Percentiles rank a stretch among this genome's conserved stretches.
These are phyloP conservation scores for Procambarus virginalis DNA, from an alignment of 1,140 invertebrate species.

Conservation along the genomic window DNA sequence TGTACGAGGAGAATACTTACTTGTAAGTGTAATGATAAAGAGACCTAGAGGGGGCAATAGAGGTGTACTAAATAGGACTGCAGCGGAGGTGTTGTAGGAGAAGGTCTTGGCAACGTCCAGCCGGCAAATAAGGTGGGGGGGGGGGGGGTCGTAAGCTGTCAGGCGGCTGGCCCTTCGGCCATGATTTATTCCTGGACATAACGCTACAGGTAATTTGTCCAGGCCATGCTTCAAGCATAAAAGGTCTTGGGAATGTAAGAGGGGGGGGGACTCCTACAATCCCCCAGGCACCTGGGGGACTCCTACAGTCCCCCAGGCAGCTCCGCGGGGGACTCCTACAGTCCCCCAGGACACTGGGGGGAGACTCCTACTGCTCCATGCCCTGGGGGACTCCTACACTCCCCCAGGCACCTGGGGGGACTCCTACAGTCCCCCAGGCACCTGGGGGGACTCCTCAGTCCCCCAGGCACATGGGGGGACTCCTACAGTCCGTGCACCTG, in stretches of 20 bases:
- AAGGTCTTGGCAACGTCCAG: background rate
- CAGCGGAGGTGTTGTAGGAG: background rate
- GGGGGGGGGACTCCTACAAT: too few relatives aligned
- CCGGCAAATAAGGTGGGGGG: background rate
- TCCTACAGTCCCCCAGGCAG: too few relatives aligned
- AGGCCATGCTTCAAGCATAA: slow-evolving; percentile 1
- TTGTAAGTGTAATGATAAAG: background rate
- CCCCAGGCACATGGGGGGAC: too few relatives aligned
- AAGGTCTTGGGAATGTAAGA: slow-evolving; percentile 38
- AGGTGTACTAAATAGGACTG: slow-evolving; percentile 18
- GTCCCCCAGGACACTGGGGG: too few relatives aligned
- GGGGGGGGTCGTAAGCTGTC: slow-evolving; percentile 53
- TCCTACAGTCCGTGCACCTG: too few relatives aligned
- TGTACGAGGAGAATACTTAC: background rate
- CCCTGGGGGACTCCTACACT: too few relatives aligned
- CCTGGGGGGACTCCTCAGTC: too few relatives aligned
- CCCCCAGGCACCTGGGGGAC: too few relatives aligned
- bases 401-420: too few relatives aligned
- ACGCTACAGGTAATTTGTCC: slow-evolving; percentile 54
- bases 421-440: too few relatives aligned
- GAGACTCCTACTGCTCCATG: too few relatives aligned
- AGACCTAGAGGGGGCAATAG: background rate
- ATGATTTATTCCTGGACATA: slow-evolving; percentile 51
- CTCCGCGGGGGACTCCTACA: too few relatives aligned
- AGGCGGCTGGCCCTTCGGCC: slow-evolving; percentile 3